Evolutionary conservation across 2,113 vertebrate species (phyloP), one percentile per base, ranked within the genome.

Genomic region (Apistogramma diplotaenia): DNA sequence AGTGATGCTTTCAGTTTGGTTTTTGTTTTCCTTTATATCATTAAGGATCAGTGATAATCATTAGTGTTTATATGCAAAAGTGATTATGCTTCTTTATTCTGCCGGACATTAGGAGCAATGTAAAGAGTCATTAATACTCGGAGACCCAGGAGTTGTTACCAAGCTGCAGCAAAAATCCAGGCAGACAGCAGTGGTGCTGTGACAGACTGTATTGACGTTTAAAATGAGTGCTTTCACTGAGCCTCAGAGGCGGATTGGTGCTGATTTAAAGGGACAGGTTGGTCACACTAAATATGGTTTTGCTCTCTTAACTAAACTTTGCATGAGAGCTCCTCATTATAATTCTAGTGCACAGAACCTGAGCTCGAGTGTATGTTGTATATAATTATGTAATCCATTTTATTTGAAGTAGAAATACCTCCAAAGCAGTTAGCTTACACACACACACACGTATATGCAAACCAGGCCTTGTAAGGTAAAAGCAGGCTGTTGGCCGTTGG

Each of bases 391-490:
- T 4, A 37, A 1, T 61, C 15, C 6, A 18, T 49, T 49, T 16
- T 7, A 61, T 13, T 61, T 21, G 31, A 35, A 21, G 31, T 7
- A 60, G 58, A 60, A 60, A 37, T 61, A 37, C 31, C 33, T 27
- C 37, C 8, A 15, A 46, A 46, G 37, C 37, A 16, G n/a, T 49
- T 13, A 54, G 9, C 1, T 9, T 54, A 16, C 25, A 29, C 40
- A 18, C 53, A 31, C 60, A 31, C n/a, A 33, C 77, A 58, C 8
- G 15, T n/a, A n/a, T n/a, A n/a, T n/a, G n/a, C 21, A 54, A 35
- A 35, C 18, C 21, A 46, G 10, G 33, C 72, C 78, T 51, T 80
- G 73, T 71, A 75, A n/a, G 77, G 78, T 71, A 60, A 76, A 35
- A 72, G 21, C 21, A 31, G 70, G 23, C 53, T 33, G 77, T 29